phyloP scores from a whole-genome alignment of 2,888 invertebrate genomes.

The Mesochorus sp. region DNA sequence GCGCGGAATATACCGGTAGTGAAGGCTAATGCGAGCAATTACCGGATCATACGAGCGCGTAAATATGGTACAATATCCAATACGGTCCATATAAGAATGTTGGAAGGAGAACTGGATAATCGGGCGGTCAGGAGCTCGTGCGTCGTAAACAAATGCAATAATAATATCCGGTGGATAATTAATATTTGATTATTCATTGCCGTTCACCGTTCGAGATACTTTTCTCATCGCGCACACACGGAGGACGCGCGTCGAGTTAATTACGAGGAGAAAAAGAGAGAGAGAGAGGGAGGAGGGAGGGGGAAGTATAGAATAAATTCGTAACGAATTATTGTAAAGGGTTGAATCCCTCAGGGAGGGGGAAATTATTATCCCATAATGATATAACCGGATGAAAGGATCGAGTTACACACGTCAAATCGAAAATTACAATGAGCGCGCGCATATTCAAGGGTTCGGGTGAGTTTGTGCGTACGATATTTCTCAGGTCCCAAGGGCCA shows the following conservation, averaged over 20 bases:
- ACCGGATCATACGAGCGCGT: constrained; percentile 52
- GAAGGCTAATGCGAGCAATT: constrained; percentile 56
- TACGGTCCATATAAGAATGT: not conserved
- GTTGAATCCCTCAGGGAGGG: not conserved
- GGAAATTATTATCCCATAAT: constrained; percentile 47
- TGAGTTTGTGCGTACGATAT: too few relatives aligned
- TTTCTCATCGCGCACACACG: not conserved
- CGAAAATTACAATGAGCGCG: constrained; percentile 51
- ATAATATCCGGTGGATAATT: constrained; percentile 2
- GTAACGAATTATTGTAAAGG: constrained; percentile 42
- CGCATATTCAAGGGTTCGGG: not conserved
- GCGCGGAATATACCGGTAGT: constrained; percentile 36
- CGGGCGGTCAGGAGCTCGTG: constrained; percentile 1
- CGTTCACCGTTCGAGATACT: not conserved
- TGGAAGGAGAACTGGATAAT: constrained; percentile 34
- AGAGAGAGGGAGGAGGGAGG: not conserved
- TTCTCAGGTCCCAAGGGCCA: too few relatives aligned
- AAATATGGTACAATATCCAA: constrained; percentile 26
- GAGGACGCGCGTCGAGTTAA: too few relatives aligned
- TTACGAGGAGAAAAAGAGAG: not conserved
- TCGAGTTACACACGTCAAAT: constrained; percentile 57
- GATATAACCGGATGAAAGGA: constrained; percentile 39
- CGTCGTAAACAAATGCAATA: constrained; percentile 45
- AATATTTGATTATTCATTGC: not conserved
- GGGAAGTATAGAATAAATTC: not conserved